Base-by-base conservation (phyloP, 2,113 vertebrate genomes). In the Regulus satrapa region DNA sequence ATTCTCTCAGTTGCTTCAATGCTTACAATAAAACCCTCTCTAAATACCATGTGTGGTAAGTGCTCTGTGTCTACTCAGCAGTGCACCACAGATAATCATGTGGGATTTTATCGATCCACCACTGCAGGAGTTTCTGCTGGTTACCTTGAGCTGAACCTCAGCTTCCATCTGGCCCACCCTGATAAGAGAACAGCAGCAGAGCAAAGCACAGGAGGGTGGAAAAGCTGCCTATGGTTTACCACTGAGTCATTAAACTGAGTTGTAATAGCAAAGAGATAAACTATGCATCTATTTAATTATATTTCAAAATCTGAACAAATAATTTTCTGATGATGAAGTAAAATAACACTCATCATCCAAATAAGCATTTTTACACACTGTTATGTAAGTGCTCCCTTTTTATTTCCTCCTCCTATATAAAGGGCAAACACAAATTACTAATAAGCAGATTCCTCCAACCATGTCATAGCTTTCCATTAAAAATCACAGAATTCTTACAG, bases 141-240 rank as follows among this genome's bases (percentile, higher is more conserved):
- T 95, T 94, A 94, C 95, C 96, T 92, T 91, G 79, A 82, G 74
- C 90, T 93, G 92, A 97, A 97, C 74, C 91, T 91, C 71, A 85
- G 95, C 89, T 80, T 63, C 91, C 96, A 97, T 92, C 97, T 98
- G 98, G 85, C 96, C 85, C 46, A 20, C 20, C 16, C 93, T 87
- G 97, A 96, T 95, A 97, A 97, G 85, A 79, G 84, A 89, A 59
- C 41, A 89, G 96, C 93, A 97, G 95, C 25, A 85, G 79, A 94
- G 68, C 9, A 31, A 92, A 79, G 66, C 76, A 54, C 40, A 55
- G 23, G 14, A 58, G 61, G 36, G 13, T 51, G 28, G n/a, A 61
- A 91, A 56, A 77, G 62, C 62, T 29, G 18, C 14, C 55, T 12
- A 8, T 4, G 16, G 6, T 94, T 96, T 62, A 68, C 62, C 72